Evolutionary conservation across 1,140 invertebrate genomes (phyloP), one percentile per base, ranked within the genome.

Genomic region (Lucilia cuprina): DNA sequence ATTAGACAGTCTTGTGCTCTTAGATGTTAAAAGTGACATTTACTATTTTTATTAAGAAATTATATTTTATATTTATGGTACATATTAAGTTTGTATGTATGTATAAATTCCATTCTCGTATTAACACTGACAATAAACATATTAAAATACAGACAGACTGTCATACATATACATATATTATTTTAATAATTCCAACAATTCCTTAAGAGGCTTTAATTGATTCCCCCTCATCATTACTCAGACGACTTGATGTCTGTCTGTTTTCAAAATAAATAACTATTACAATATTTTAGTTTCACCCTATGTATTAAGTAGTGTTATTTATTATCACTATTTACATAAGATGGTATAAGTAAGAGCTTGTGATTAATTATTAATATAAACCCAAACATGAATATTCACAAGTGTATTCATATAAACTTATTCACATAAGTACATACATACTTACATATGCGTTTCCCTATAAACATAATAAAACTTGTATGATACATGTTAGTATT

Each of bases 321-420:
- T 77, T 77, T 77, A 41, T 77, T 77, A 77, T 41, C 34, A 77
- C 13, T 10, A 77, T 77, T 77, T 17, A 77, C 34, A 77, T 77
- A 77, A 77, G 74, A 77, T 41, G 13, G 74, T 77, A 77, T 41
- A n/a, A 77, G 74, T 41, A n/a, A 77, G 74, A 77, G n/a, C 34
- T 34, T 75, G 74, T 75, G 30, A 75, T 34, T 75, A 34, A 75
- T 77, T 77, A 75, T 30, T 30, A 30, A 30, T 30, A 3, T 30
- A 30, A 30, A 30, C 49, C 49, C 9, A 14, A 14, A 14, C 49
- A 49, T 9, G 5, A 14, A 49, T 5, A 12, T 49, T 2, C 49
- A 49, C 13, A 14, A 49, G 13, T 49, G 9, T 49, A 49, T 49
- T 49, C 9, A 49, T 49, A 49, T 5, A 49, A 49, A 12, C 25